Percentiles rank a stretch among this genome's conserved stretches.
phyloP scores from a whole-genome alignment of 2,113 vertebrate species.

The Urocitellus parryii region DNA sequence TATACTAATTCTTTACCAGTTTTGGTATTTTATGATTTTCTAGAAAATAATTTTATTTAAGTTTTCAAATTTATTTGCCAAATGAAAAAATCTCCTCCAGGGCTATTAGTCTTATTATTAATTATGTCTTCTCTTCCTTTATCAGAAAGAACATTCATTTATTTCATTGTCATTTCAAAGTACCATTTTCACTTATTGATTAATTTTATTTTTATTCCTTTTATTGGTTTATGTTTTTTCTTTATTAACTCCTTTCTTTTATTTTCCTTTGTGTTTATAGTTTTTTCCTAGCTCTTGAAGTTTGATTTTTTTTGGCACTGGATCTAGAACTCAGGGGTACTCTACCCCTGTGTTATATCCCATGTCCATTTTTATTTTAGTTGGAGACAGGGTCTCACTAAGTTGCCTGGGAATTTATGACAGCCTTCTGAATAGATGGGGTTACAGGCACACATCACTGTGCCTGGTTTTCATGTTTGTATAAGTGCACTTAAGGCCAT shows the following conservation, averaged over 20 bases:
- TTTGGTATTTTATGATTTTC: constrained; percentile 29
- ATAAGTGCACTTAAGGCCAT: too few species aligned
- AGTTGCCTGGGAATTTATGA: too few species aligned
- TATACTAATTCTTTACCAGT: constrained; percentile 15
- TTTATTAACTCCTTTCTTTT: constrained; percentile 10
- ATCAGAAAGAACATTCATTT: background rate
- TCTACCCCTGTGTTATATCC: background rate
- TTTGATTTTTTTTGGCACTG: background rate
- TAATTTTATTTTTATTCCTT: constrained; percentile 29
- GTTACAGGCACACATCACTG: too few species aligned
- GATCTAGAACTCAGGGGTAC: background rate
- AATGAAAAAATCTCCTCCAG: constrained; percentile 35
- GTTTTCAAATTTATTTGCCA: background rate
- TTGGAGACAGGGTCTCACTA: too few species aligned
- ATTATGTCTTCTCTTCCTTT: constrained; percentile 26
- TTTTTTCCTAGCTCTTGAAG: background rate
- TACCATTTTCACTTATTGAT: background rate
- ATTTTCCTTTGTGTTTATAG: constrained; percentile 30
- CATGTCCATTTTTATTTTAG: too few species aligned
- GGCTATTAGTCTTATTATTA: constrained; percentile 4
- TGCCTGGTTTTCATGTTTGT: too few species aligned
- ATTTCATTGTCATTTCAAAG: background rate
- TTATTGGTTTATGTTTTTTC: background rate
- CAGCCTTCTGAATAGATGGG: too few species aligned
- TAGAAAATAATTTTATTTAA: too few species aligned